Conservation (phyloP, 2,797 vertebrate genomes). For the Bryconaethiops microstoma region DNA sequence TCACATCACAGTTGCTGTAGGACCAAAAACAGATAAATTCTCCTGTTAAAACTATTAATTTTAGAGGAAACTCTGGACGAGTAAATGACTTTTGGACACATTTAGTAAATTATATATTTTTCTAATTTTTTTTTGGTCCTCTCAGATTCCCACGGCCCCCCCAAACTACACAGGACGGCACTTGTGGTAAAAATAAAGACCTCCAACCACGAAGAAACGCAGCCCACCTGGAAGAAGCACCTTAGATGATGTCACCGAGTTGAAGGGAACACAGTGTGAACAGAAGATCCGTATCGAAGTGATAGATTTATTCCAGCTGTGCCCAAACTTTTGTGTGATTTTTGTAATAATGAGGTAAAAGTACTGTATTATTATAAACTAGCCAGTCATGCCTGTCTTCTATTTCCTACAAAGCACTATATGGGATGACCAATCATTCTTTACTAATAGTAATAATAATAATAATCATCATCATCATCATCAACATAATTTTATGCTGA, state of each 20-base stretch:
- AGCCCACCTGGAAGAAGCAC: neutral
- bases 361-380: neutral
- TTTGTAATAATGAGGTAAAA: slow-evolving; percentile 27
- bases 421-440: slow-evolving; percentile 10
- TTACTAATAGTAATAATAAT: slow-evolving; percentile 8
- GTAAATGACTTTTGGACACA: too few species aligned
- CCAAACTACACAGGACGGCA: slow-evolving; percentile 96
- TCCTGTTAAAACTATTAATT: too few species aligned
- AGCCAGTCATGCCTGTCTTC: slow-evolving; percentile 23
- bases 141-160: slow-evolving; percentile 94
- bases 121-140: too few species aligned
- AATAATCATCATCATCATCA: too few species aligned
- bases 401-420: slow-evolving; percentile 23
- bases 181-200: slow-evolving; percentile 83
- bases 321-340: slow-evolving; percentile 26
- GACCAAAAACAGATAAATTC: too few species aligned
- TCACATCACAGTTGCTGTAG: too few species aligned
- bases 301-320: slow-evolving; percentile 6
- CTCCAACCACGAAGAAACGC: neutral
- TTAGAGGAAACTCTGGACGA: too few species aligned
- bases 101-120: too few species aligned
- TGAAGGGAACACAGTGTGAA: too few species aligned
- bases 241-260: slow-evolving; percentile 36
- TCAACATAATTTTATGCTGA: too few species aligned
- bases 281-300: neutral